These are phyloP conservation scores for Craseonycteris thonglongyai DNA, from an alignment of 2,113 vertebrate species.

Conservation along the genomic window DNA sequence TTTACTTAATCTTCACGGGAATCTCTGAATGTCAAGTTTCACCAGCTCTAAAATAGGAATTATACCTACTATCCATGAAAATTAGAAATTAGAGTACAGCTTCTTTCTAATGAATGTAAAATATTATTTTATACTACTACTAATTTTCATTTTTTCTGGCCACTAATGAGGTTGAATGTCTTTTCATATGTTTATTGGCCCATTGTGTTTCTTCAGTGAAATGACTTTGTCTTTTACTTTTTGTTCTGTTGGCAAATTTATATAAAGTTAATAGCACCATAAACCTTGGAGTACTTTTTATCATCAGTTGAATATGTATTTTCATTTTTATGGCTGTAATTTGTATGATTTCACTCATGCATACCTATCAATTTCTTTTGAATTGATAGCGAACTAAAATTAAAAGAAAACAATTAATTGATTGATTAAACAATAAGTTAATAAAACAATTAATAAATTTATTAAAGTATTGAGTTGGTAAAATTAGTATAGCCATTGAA, in stretches of 20 bases:
- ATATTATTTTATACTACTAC: neutral
- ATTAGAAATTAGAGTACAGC: conserved; percentile 19
- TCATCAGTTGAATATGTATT: neutral
- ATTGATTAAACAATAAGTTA: too few relatives aligned
- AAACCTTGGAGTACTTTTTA: neutral
- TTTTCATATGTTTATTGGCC: neutral
- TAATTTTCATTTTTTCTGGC: neutral
- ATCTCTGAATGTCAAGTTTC: neutral
- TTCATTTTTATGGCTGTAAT: neutral
- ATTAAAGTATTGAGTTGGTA: neutral
- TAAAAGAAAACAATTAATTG: too few relatives aligned
- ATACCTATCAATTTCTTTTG: neutral
- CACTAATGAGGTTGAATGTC: neutral
- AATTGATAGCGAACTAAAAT: neutral
- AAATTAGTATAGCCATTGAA: neutral
- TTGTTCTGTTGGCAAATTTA: neutral
- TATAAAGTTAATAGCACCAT: neutral
- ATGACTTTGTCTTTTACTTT: neutral
- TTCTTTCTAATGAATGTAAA: neutral
- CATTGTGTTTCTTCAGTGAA: conserved; percentile 23
- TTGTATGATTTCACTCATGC: neutral
- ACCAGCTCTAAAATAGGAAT: neutral
- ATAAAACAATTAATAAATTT: neutral
- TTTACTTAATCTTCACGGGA: neutral
- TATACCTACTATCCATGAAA: neutral